Evolutionary conservation across 2,888 invertebrate genomes (phyloP).

Genomic region (Oxystoma pomonae): DNA sequence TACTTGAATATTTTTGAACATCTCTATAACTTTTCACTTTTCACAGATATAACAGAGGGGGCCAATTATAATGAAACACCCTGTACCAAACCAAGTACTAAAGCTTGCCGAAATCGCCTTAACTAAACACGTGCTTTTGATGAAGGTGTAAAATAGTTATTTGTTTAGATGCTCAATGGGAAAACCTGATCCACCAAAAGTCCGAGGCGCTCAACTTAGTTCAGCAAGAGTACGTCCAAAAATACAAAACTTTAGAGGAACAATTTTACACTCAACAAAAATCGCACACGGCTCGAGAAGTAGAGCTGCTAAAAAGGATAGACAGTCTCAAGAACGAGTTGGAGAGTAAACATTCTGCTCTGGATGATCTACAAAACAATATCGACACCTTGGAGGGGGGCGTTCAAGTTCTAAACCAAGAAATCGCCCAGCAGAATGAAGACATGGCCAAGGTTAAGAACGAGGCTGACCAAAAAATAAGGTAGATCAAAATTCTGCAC

Average conservation of each 20-base stretch:
- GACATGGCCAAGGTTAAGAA: slow-evolving; percentile 40
- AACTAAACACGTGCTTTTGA: too few relatives aligned
- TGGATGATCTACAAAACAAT: slow-evolving; percentile 47
- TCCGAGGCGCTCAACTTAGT: slow-evolving; percentile 57
- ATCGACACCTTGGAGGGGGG: slow-evolving; percentile 48
- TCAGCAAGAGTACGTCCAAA: slow-evolving; percentile 57
- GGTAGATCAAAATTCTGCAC: too few relatives aligned
- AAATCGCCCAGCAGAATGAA: slow-evolving; percentile 44
- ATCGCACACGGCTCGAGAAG: slow-evolving; percentile 44
- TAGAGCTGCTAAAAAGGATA: slow-evolving; percentile 45
- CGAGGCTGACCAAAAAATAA: slow-evolving; percentile 47
- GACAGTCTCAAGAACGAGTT: slow-evolving; percentile 45
- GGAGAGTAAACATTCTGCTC: slow-evolving; percentile 41
- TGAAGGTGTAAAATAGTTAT: too few relatives aligned
- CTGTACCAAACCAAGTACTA: not conserved
- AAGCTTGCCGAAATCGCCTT: too few relatives aligned
- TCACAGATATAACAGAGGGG: too few relatives aligned
- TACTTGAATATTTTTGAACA: too few relatives aligned
- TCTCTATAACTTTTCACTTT: too few relatives aligned
- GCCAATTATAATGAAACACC: not conserved
- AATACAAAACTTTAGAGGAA: slow-evolving; percentile 48
- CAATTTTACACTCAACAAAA: slow-evolving; percentile 47
- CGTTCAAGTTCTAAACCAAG: slow-evolving; percentile 46
- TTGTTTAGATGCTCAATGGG: slow-evolving; percentile 59
- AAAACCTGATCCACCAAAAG: slow-evolving; percentile 59